phyloP scores from a whole-genome alignment of 2,797 vertebrate species.

The Argyrosomus regius region DNA sequence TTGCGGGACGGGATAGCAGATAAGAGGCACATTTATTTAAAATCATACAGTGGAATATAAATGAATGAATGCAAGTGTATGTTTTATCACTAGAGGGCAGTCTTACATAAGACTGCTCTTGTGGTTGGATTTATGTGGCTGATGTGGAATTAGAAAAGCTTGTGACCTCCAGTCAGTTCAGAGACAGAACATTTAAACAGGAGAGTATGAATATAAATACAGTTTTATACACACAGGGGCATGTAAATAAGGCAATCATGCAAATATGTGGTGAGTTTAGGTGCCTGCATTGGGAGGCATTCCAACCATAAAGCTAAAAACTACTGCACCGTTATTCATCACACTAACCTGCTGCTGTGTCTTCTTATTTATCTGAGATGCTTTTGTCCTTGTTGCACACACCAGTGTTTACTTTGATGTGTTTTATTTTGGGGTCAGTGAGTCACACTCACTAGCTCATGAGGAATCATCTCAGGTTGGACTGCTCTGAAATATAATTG shows the following conservation, averaged over 20 bases:
- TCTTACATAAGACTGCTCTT: slow-evolving; percentile 1
- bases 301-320: not conserved
- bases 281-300: not conserved
- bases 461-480: slow-evolving; percentile 53
- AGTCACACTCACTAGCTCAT: slow-evolving; percentile 49
- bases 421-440: slow-evolving; percentile 55
- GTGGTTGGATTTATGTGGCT: not conserved
- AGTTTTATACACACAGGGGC: too few relatives aligned
- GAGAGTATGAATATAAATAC: too few relatives aligned
- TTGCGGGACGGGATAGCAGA: not conserved
- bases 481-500: slow-evolving; percentile 44
- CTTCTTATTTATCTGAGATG: not conserved
- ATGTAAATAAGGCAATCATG: not conserved
- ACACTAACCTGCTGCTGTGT: not conserved
- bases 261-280: not conserved
- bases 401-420: slow-evolving; percentile 6
- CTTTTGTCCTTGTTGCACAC: slow-evolving; percentile 8
- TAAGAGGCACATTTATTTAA: not conserved
- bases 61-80: not conserved
- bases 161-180: not conserved
- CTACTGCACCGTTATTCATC: not conserved
- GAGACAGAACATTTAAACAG: not conserved
- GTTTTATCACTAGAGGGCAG: slow-evolving; percentile 54
- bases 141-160: not conserved
- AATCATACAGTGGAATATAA: not conserved